Percentiles rank a stretch among this genome's conserved stretches.
Evolutionary conservation across 2,888 invertebrate genomes (phyloP).

Genomic region (Subacronicta megacephala): DNA sequence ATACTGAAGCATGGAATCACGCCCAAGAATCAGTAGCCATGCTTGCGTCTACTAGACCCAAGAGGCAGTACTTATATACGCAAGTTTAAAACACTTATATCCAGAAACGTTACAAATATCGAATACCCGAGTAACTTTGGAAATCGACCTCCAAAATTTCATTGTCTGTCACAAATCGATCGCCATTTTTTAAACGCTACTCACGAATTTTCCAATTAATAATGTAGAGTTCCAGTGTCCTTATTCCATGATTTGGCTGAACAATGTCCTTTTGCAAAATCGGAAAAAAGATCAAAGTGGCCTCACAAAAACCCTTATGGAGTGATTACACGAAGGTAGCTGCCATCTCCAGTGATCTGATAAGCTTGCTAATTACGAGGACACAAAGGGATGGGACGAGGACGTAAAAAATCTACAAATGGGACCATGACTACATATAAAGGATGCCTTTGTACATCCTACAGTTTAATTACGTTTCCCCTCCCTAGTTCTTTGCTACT

Average conservation of each 20-base stretch:
- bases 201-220: too few species aligned
- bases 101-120: too few species aligned
- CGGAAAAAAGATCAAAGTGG: conserved; percentile 43
- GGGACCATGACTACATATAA: conserved; percentile 10
- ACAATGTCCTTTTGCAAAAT: conserved; percentile 10
- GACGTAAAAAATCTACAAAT: conserved; percentile 23
- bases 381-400: conserved; percentile 27
- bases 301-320: conserved; percentile 26
- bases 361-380: conserved; percentile 49
- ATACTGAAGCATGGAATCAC: too few species aligned
- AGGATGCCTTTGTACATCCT: conserved; percentile 2
- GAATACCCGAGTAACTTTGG: too few species aligned
- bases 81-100: too few species aligned
- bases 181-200: background rate
- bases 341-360: conserved; percentile 49
- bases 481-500: background rate
- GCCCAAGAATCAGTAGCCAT: too few species aligned
- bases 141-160: too few species aligned
- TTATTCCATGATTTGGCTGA: background rate
- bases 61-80: too few species aligned
- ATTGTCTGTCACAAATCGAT: background rate
- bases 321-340: conserved; percentile 34
- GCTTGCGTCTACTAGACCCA: too few species aligned
- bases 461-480: conserved; percentile 8
- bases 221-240: background rate